These are phyloP conservation scores for Salpingus planirostris DNA, from an alignment of 2,888 invertebrate genomes.

Conservation along the genomic window DNA sequence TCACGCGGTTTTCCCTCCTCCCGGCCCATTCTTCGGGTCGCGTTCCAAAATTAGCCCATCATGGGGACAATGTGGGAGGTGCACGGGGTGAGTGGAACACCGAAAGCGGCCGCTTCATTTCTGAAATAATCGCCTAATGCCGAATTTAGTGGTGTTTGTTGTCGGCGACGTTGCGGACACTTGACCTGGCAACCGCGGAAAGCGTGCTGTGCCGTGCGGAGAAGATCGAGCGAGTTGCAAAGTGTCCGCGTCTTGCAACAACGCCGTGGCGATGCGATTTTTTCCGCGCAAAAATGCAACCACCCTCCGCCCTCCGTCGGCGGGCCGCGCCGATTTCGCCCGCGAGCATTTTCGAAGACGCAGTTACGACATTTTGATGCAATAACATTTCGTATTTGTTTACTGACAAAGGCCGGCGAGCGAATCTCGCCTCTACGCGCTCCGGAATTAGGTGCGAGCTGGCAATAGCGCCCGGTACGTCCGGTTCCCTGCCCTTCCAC, in stretches of 20 bases:
- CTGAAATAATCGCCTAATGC: no score
- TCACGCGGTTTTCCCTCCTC: no score
- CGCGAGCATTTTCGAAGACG: no score
- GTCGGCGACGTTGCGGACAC: conserved; percentile 41
- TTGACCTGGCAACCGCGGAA: conserved; percentile 42
- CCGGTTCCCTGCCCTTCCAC: conserved; percentile 48
- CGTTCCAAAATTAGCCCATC: conserved; percentile 37
- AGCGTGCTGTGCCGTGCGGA: conserved; percentile 40
- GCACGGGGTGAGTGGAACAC: conserved; percentile 24
- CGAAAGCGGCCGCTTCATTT: no score
- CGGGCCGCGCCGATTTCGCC: no score
- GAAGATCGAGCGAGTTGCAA: conserved; percentile 23
- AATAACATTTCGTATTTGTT: conserved; percentile 55
- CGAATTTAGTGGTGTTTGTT: conserved; percentile 41
- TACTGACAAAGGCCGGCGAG: conserved; percentile 43
- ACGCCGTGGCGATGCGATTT: no score
- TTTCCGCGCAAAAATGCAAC: no score
- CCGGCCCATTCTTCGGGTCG: no score
- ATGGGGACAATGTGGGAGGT: conserved; percentile 34
- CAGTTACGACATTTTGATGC: no score
- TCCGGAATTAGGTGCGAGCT: conserved; percentile 43
- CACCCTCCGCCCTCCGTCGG: no score
- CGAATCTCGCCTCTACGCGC: conserved; percentile 40
- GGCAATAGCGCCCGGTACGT: conserved; percentile 46
- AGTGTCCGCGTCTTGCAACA: no score